Conservation (phyloP, 2,888 invertebrate genomes). For the Heteromurus nitidus region DNA sequence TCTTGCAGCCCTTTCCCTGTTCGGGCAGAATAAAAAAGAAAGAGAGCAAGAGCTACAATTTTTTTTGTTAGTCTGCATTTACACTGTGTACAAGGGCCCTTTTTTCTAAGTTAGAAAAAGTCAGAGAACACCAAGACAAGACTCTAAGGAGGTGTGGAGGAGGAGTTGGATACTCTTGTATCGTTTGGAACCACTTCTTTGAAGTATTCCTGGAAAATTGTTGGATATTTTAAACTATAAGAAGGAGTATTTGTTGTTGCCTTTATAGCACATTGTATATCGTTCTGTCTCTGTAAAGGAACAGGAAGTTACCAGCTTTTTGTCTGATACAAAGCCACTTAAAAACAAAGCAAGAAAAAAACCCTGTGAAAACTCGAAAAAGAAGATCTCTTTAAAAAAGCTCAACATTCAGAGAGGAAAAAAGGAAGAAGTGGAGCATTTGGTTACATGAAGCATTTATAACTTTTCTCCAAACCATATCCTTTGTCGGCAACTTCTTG, state of each 20-base stretch:
- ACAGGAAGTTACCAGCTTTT: neutral
- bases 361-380: neutral
- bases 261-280: neutral
- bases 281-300: neutral
- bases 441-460: neutral
- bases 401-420: neutral
- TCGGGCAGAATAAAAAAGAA: conserved; percentile 38
- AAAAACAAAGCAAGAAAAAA: neutral
- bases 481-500: neutral
- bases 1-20: conserved; percentile 55
- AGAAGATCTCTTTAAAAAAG: neutral
- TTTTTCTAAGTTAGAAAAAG: neutral
- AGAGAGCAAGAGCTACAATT: conserved; percentile 2
- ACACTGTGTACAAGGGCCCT: neutral
- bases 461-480: neutral
- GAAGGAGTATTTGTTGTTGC: neutral
- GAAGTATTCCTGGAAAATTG: neutral
- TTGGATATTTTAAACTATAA: neutral
- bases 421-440: neutral
- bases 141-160: too few relatives aligned
- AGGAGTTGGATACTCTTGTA: neutral
- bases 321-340: neutral
- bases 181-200: neutral
- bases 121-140: neutral
- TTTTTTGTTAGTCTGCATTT: too few relatives aligned